These are phyloP conservation scores for Ciconia nigra DNA, from an alignment of 2,797 vertebrate genomes.

Conservation along the genomic window DNA sequence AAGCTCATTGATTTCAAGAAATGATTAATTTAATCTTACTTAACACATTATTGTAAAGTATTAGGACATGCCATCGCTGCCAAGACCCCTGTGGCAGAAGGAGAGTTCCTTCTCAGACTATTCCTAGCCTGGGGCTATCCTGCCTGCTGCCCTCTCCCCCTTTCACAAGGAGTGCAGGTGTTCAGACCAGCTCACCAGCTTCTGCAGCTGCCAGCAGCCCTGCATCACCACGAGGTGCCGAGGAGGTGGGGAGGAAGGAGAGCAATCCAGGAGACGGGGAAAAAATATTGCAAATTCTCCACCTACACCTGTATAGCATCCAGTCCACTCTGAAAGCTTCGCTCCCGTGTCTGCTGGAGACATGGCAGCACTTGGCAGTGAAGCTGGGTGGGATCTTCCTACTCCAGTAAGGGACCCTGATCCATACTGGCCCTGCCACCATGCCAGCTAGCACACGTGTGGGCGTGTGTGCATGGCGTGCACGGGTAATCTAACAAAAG, in stretches of 20 bases:
- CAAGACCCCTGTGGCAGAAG: background rate
- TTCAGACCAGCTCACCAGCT: background rate
- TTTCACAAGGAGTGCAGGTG: accelerated
- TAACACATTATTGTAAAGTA: background rate
- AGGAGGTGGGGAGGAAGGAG: background rate
- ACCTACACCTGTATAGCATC: background rate
- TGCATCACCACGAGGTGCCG: accelerated
- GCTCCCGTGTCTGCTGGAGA: accelerated
- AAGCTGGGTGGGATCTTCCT: background rate
- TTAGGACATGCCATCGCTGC: background rate
- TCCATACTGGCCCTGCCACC: background rate
- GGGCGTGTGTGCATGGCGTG: accelerated
- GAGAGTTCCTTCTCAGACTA: background rate
- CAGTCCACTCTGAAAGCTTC: background rate
- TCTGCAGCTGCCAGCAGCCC: background rate
- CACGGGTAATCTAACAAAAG: background rate
- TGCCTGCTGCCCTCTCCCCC: background rate
- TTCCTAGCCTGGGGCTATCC: background rate
- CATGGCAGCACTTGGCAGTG: background rate
- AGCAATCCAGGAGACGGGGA: background rate
- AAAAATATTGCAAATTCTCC: background rate
- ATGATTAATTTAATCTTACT: background rate
- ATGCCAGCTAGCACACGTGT: accelerated
- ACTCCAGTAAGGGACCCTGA: background rate
- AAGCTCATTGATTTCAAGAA: background rate